Evolutionary conservation across 2,113 vertebrate genomes (phyloP).

Genomic region (Heterotilapia buettikoferi): DNA sequence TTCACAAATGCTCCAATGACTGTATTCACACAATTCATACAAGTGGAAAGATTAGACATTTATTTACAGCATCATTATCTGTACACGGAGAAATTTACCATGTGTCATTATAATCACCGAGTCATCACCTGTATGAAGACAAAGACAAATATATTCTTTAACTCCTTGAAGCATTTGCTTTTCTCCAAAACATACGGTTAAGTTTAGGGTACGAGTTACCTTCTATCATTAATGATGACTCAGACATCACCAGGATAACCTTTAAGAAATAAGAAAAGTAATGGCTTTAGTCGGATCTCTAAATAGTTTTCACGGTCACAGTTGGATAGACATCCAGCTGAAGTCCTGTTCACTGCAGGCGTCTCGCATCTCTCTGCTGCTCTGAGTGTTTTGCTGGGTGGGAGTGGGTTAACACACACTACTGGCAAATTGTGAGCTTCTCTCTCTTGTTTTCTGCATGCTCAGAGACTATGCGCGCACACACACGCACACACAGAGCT

Average conservation of each 20-base stretch:
- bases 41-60: neutral
- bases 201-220: neutral
- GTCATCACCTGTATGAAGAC: neutral
- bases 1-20: neutral
- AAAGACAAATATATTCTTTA: neutral
- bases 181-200: neutral
- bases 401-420: constrained; percentile 1
- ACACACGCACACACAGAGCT: neutral
- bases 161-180: neutral
- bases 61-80: neutral
- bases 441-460: constrained; percentile 3
- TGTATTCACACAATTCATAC: neutral
- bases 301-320: rapidly evolving
- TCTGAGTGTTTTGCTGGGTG: neutral
- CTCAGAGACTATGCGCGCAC: constrained; percentile 5
- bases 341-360: neutral
- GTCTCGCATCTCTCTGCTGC: neutral
- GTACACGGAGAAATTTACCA: neutral
- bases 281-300: neutral
- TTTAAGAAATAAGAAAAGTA: neutral
- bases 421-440: neutral
- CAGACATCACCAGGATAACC: neutral
- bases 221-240: neutral
- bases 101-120: neutral
- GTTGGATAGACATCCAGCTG: neutral